phyloP scores from a whole-genome alignment of 2,113 vertebrate species.

The Ardeotis arabs region DNA sequence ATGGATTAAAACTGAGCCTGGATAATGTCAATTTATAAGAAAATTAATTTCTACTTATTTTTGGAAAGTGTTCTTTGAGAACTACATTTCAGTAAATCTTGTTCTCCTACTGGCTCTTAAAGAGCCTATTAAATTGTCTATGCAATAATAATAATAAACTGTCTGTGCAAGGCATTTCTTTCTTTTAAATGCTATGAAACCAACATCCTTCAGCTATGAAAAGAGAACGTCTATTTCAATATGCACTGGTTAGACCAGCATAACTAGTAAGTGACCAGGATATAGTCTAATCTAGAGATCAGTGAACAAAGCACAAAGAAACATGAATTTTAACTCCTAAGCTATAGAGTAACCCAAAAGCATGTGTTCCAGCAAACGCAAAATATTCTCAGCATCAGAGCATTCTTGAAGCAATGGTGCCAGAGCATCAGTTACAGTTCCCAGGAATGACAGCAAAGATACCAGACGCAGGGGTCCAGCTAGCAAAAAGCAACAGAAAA shows the following conservation, averaged over 20 bases:
- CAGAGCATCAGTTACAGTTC: background rate
- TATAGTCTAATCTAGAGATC: background rate
- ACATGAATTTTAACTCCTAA: background rate
- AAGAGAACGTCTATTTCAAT: background rate
- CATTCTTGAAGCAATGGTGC: background rate
- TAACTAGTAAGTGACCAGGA: background rate
- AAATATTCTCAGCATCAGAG: background rate
- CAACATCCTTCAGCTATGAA: background rate
- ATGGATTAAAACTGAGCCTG: background rate
- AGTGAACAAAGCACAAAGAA: background rate
- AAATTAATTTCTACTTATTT: slow-evolving; percentile 12
- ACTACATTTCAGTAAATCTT: background rate
- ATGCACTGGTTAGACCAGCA: background rate
- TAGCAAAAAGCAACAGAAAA: background rate
- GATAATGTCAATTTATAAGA: background rate
- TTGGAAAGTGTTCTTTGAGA: background rate
- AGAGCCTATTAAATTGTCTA: background rate
- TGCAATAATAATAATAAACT: background rate
- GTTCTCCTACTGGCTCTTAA: background rate
- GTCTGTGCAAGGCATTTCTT: background rate
- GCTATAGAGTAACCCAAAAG: background rate
- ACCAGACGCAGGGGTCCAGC: background rate
- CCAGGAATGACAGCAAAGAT: background rate
- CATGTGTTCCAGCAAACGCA: background rate
- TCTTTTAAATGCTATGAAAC: background rate